phyloP scores from a whole-genome alignment of 92 coral and sea anemone genomes.

The Isaurus tuberculatus region DNA sequence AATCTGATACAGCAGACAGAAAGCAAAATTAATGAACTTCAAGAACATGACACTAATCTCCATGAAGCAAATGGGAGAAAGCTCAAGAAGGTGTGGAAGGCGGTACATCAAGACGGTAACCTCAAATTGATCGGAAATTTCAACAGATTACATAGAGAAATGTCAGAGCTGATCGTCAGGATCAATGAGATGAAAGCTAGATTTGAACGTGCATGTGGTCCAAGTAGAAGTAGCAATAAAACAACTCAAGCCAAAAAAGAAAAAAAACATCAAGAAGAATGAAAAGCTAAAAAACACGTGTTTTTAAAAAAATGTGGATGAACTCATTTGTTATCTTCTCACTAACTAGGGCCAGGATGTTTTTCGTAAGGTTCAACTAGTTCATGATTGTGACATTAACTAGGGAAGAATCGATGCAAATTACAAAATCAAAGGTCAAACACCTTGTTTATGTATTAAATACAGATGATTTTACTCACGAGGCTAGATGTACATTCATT shows the following conservation, averaged over 20 bases:
- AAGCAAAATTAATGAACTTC: slow-evolving; percentile 42
- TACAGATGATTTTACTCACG: slow-evolving; percentile 40
- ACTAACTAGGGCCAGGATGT: not conserved
- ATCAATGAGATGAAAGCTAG: not conserved
- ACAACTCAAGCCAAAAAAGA: not conserved
- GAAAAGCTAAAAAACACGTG: not conserved
- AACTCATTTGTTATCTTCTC: not conserved
- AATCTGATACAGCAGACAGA: slow-evolving; percentile 22
- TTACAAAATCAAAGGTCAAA: slow-evolving; percentile 62
- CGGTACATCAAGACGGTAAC: slow-evolving; percentile 36
- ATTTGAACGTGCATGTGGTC: slow-evolving; percentile 6
- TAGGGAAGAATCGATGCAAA: slow-evolving; percentile 63
- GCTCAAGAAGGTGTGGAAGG: slow-evolving; percentile 1
- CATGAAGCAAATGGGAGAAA: slow-evolving; percentile 43
- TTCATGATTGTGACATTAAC: slow-evolving; percentile 67
- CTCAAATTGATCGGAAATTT: not conserved
- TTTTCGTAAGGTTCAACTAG: slow-evolving; percentile 35
- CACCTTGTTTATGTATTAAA: slow-evolving; percentile 62
- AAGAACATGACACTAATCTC: slow-evolving; percentile 48
- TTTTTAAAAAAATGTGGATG: not conserved
- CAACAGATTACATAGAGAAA: not conserved
- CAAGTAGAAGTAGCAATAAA: not conserved
- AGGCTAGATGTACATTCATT: slow-evolving; percentile 54
- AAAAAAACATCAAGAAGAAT: not conserved
- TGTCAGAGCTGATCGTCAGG: slow-evolving; percentile 2